Percentiles rank a stretch among this genome's conserved stretches.
Conservation (phyloP, 2,113 vertebrate species). For the Acanthochromis polyacanthus region DNA sequence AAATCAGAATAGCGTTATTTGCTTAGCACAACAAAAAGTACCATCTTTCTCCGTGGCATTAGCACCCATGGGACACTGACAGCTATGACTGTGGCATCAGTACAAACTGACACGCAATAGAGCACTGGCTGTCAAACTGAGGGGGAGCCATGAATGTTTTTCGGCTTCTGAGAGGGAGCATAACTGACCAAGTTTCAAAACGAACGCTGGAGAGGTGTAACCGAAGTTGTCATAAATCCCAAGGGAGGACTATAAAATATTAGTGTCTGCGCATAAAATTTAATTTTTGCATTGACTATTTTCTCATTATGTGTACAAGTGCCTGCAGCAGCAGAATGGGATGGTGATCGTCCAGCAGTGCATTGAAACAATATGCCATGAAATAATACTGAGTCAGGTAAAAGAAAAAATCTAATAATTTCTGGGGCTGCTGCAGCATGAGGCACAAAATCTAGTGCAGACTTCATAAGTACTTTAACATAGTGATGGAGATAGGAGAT, state of each 20-base stretch:
- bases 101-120: slow-evolving; percentile 2
- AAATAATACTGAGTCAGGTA: slow-evolving; percentile 48
- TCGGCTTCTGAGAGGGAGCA: background rate
- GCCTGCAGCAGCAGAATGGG: slow-evolving; percentile 40
- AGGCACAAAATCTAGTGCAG: slow-evolving; percentile 33
- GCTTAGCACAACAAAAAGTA: slow-evolving; percentile 31
- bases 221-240: background rate
- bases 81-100: slow-evolving; percentile 13
- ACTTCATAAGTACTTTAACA: slow-evolving; percentile 55
- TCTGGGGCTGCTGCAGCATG: slow-evolving; percentile 34
- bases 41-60: slow-evolving; percentile 5
- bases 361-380: slow-evolving; percentile 30
- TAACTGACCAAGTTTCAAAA: background rate
- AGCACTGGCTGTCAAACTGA: slow-evolving; percentile 11
- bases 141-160: background rate
- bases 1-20: slow-evolving; percentile 35
- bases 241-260: slow-evolving; percentile 4
- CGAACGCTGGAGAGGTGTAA: background rate
- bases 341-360: slow-evolving; percentile 28
- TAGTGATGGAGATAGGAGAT: slow-evolving; percentile 46
- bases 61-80: slow-evolving; percentile 13
- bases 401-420: slow-evolving; percentile 5
- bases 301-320: slow-evolving; percentile 23
- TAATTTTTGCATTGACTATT: slow-evolving; percentile 13
- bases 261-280: slow-evolving; percentile 15